Conservation (phyloP, 2,888 invertebrate genomes). For the Epistrophe eligans region DNA sequence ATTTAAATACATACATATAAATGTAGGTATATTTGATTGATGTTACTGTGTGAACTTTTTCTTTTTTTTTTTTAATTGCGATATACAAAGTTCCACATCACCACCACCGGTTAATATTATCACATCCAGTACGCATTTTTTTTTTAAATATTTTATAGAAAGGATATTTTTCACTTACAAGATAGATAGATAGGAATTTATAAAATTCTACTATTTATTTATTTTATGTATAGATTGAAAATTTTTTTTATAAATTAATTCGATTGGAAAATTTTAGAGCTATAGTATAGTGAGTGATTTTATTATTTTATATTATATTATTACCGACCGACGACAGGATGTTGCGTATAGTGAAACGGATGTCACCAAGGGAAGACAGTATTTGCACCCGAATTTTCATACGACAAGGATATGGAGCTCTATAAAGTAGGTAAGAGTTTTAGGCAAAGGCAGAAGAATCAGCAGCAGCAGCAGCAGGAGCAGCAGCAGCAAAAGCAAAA, state of each 20-base stretch:
- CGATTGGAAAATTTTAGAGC: conserved; percentile 25
- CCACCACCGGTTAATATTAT: conserved; percentile 58
- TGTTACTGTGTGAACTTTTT: conserved; percentile 43
- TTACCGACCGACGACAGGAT: conserved; percentile 71
- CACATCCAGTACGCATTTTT: conserved; percentile 21
- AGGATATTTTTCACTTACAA: conserved; percentile 22
- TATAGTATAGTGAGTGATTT: conserved; percentile 11
- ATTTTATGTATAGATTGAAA: not conserved
- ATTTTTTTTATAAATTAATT: conserved; percentile 7
- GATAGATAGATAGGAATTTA: conserved; percentile 7
- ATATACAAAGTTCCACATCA: conserved; percentile 51
- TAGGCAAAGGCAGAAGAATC: conserved; percentile 2
- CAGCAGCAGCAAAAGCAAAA: conserved; percentile 47
- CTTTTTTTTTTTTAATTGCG: conserved; percentile 53
- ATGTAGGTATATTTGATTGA: not conserved
- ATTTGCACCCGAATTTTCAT: conserved; percentile 67
- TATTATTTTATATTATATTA: not conserved
- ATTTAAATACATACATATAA: too few relatives aligned
- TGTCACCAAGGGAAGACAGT: conserved; percentile 59
- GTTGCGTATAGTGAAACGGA: conserved; percentile 65
- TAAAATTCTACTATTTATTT: conserved; percentile 1
- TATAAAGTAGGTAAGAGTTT: conserved; percentile 58
- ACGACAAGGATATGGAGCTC: conserved; percentile 62
- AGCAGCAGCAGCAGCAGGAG: conserved; percentile 7
- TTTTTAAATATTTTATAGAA: not conserved